Evolutionary conservation across 1,140 invertebrate genomes (phyloP).

Genomic region (Pseudomyrmex pallidus): DNA sequence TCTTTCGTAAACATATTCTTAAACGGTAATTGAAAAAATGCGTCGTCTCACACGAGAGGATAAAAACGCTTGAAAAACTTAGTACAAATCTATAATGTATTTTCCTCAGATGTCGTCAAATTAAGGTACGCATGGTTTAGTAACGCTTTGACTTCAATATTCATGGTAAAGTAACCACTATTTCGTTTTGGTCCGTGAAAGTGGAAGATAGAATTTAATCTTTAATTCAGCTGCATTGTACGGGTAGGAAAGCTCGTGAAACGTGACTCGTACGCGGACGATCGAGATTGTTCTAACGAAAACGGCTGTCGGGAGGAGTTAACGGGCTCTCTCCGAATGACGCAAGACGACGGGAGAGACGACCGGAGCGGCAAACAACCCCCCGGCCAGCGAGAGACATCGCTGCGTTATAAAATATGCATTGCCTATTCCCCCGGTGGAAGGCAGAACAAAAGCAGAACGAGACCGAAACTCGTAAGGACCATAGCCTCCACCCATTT

Average conservation of each 20-base stretch:
- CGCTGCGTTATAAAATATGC: constrained; percentile 81
- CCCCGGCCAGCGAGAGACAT: constrained; percentile 60
- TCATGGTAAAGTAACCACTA: neutral
- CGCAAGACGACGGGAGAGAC: neutral
- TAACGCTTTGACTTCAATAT: neutral
- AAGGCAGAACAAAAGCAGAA: constrained; percentile 71
- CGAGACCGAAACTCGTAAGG: constrained; percentile 70
- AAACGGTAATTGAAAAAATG: too few species aligned
- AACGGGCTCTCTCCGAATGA: neutral
- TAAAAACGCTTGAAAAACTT: neutral
- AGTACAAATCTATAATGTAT: neutral
- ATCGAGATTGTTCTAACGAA: constrained; percentile 8
- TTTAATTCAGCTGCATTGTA: too few species aligned
- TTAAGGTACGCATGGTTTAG: neutral
- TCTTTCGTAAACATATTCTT: too few species aligned
- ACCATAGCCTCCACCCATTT: constrained; percentile 70
- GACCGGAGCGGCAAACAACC: neutral
- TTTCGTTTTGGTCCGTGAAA: neutral
- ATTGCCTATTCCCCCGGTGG: constrained; percentile 78
- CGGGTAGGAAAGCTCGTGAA: neutral
- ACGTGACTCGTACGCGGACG: neutral
- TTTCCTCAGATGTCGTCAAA: neutral
- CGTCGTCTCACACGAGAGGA: too few species aligned
- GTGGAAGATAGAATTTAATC: neutral
- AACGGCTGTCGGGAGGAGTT: neutral